Base-by-base conservation (phyloP, 1,140 invertebrate species). In the Rhysida immarginata region DNA sequence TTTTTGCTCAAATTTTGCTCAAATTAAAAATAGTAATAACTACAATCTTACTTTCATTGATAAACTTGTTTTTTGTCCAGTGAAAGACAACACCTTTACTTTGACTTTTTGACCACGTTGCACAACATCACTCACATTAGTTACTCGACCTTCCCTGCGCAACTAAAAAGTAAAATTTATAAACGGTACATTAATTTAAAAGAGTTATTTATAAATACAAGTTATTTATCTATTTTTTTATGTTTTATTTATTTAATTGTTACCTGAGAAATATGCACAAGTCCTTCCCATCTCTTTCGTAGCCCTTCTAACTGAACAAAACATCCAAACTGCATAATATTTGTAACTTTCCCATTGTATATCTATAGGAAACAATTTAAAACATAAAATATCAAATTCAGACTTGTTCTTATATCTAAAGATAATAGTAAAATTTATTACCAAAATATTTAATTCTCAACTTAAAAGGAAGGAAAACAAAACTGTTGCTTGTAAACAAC, bases 221-320 rank as follows among this genome's bases (percentile, higher is more conserved):
- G 29, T 16, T 35, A 8, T 35, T 35, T 35, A 8, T 35, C 16
- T 35, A 8, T 35, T 35, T 16, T 35, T 35, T 35, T 35, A 35
- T 16, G 16, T 8, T 35, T 35, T 35, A 35, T 8, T 16, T 8
- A 35, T 35, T 35, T 35, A 8, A 35, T 35, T 44, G 18, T 59
- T 62, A 78, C 66, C 64, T 98, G 92, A 13, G 95, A 99, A 61
- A 99, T 96, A 66, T 99, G 96, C 8, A 97, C 92, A 0, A 99
- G 74, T 1, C 96, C 96, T 71, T 99, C 96, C 80, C 85, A 89
- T 55, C 87, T 77, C 58, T 74, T 74, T 49, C 82, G 77, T 5
- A 99, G 74, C 0, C 93, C 91, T 67, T 96, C 91, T 3, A 99
- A 70, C 70, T 94, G 89, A 0, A 98, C 90, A 74, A 99, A 99